These are phyloP conservation scores for Calyptommatus sinebrachiatus DNA, from an alignment of 2,113 vertebrate genomes.

Conservation along the genomic window DNA sequence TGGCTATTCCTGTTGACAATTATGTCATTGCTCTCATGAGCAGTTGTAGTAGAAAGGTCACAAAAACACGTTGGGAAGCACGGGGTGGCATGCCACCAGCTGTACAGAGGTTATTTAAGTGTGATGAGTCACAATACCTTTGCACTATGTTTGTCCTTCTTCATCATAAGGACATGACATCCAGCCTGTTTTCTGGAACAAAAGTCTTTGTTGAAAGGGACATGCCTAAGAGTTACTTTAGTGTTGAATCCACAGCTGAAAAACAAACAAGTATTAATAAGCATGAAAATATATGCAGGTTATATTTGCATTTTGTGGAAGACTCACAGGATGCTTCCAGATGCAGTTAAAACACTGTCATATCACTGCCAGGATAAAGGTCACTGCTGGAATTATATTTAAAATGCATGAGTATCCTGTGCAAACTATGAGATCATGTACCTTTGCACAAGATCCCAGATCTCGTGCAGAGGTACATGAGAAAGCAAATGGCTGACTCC, in stretches of 20 bases:
- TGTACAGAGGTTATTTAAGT: accelerated
- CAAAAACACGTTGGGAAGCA: neutral
- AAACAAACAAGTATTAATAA: neutral
- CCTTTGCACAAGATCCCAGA: too few species aligned
- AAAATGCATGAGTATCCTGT: too few species aligned
- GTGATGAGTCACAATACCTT: constrained; percentile 8
- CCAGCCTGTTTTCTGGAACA: neutral
- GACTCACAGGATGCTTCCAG: too few species aligned
- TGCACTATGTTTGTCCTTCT: neutral
- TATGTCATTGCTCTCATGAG: neutral
- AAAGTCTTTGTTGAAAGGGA: neutral
- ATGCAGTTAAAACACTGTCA: too few species aligned
- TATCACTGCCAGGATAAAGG: too few species aligned
- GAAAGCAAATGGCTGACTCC: too few species aligned
- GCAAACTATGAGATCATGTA: too few species aligned
- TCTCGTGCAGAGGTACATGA: too few species aligned
- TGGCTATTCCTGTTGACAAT: neutral
- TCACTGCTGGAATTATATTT: too few species aligned
- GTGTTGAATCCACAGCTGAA: neutral
- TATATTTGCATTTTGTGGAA: neutral
- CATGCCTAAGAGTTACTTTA: neutral
- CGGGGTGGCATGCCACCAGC: neutral
- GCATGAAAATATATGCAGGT: neutral
- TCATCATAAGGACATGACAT: neutral
- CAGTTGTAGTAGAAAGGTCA: neutral